A percentile compares a stretch with the other conserved stretches of the same genome.
Conservation (phyloP, 2,113 vertebrate species). For the Protobothrops mucrosquamatus region DNA sequence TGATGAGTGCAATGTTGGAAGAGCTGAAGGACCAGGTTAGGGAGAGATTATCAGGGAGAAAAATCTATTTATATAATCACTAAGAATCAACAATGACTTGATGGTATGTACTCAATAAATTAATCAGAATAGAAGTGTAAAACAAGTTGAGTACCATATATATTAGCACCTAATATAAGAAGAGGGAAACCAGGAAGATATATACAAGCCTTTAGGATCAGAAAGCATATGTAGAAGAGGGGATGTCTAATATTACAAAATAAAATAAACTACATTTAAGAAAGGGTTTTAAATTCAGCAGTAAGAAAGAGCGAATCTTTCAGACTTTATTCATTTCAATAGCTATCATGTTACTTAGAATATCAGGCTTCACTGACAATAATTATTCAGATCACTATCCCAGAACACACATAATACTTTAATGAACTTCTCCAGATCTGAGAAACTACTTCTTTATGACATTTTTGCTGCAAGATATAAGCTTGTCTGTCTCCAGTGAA, state of each 20-base stretch:
- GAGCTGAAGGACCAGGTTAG: neutral
- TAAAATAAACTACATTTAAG: conserved; percentile 12
- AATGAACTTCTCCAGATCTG: conserved; percentile 60
- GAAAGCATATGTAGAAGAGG: neutral
- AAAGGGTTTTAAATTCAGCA: neutral
- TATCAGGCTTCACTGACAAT: conserved; percentile 30
- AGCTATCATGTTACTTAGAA: conserved; percentile 37
- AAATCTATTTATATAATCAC: neutral
- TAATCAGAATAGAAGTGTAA: neutral
- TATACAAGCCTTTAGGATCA: neutral
- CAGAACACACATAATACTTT: conserved; percentile 48
- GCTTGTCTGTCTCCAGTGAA: conserved; percentile 50
- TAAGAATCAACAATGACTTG: neutral
- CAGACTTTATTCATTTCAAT: conserved; percentile 10
- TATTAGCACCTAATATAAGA: neutral
- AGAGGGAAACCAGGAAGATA: neutral
- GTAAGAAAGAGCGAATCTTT: conserved; percentile 11
- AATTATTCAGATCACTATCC: conserved; percentile 36
- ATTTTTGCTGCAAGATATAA: conserved; percentile 60
- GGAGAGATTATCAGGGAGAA: neutral
- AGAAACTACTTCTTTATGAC: conserved; percentile 59
- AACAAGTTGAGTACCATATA: neutral
- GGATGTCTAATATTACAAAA: neutral
- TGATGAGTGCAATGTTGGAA: neutral
- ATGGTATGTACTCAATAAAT: neutral